Base-by-base conservation (phyloP, 2,888 invertebrate genomes). In the Pilophorus perplexus region DNA sequence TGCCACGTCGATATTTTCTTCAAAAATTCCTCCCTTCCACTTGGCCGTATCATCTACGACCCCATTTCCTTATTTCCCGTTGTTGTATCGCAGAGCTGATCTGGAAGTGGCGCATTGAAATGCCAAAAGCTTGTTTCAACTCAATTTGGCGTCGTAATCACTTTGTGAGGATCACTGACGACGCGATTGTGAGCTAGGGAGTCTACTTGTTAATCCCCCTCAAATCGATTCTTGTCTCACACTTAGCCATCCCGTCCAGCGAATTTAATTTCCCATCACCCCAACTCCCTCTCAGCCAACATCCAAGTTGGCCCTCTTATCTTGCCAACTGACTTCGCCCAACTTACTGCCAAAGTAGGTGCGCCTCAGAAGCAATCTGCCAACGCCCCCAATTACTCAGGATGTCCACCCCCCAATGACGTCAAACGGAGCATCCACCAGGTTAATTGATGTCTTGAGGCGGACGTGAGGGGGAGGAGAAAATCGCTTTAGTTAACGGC, bases 51-150 rank as follows among this genome's bases (percentile, higher is more conserved):
- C n/a, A n/a, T n/a, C n/a, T n/a, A n/a, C n/a, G n/a, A n/a, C n/a
- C n/a, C n/a, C n/a, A n/a, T n/a, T n/a, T n/a, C n/a, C n/a, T n/a
- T n/a, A n/a, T n/a, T n/a, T n/a, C n/a, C n/a, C n/a, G n/a, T n/a
- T n/a, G n/a, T n/a, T n/a, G n/a, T n/a, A n/a, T n/a, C n/a, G n/a
- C n/a, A n/a, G n/a, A n/a, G n/a, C n/a, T n/a, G n/a, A n/a, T n/a
- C n/a, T n/a, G n/a, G n/a, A n/a, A n/a, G n/a, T n/a, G n/a, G n/a
- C 46, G 55, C 38, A 42, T 59, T 59, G 59, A 59, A 59, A 59
- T 18, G 25, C 18, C 40, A 22, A 42, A 22, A 59, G 14, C 59
- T 27, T 16, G 27, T n/a, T 25, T 27, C n/a, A 28, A 59, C 59
- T 59, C 59, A 42, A 59, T 59, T 59, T 42, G 59, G 12, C 42